A percentile compares a stretch with the other conserved stretches of the same genome.
Evolutionary conservation across 1,140 invertebrate species (phyloP).

Genomic region (Papilio xuthus): DNA sequence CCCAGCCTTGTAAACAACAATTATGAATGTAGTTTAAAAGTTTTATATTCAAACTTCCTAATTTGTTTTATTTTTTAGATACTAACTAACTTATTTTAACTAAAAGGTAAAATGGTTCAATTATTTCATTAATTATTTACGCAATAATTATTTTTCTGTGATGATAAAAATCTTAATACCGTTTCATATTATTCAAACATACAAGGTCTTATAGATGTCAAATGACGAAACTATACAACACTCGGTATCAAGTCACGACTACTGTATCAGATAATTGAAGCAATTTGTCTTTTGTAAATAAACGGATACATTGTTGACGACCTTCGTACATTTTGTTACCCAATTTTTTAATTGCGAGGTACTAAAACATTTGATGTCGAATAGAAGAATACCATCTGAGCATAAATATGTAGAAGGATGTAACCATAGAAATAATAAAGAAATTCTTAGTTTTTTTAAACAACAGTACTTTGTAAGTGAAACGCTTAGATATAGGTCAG

Average conservation of each 20-base stretch:
- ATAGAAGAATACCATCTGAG: constrained; percentile 36
- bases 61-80: no score
- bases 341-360: not conserved
- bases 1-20: constrained; percentile 46
- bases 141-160: constrained; percentile 43
- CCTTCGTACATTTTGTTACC: constrained; percentile 53
- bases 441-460: not conserved
- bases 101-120: not conserved
- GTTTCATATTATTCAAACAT: constrained; percentile 36
- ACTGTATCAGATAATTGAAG: constrained; percentile 70
- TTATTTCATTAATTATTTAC: not conserved
- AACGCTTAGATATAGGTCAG: constrained; percentile 64
- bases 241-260: constrained; percentile 68
- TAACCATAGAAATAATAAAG: constrained; percentile 9
- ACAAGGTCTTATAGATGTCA: constrained; percentile 72
- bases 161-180: not conserved
- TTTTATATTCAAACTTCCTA: not conserved
- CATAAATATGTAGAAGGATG: constrained; percentile 39
- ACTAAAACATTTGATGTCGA: not conserved
- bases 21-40: constrained; percentile 60
- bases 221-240: constrained; percentile 56
- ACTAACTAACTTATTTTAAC: no score
- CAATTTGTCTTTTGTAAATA: constrained; percentile 71
- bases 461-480: constrained; percentile 47
- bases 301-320: constrained; percentile 51